phyloP scores from a whole-genome alignment of 2,113 vertebrate species.

The Pachycephala philippinensis region DNA sequence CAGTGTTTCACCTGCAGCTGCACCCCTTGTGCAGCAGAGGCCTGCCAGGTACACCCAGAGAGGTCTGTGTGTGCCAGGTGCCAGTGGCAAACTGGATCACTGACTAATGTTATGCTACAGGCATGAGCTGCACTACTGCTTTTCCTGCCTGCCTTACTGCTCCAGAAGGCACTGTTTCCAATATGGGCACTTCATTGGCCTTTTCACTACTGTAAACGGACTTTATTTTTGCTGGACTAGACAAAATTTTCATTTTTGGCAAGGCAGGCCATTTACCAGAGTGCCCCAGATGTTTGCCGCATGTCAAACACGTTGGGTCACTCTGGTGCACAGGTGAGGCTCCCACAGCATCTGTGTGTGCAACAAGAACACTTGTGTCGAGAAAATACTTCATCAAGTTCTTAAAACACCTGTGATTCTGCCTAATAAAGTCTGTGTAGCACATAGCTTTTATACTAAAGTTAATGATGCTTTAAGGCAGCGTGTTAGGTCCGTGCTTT shows the following conservation, averaged over 20 bases:
- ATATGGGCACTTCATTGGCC: background rate
- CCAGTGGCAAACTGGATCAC: background rate
- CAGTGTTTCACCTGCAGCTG: background rate
- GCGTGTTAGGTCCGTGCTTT: background rate
- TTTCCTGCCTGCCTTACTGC: background rate
- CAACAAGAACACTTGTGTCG: background rate
- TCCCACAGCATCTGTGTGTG: background rate
- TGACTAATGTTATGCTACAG: fast-evolving
- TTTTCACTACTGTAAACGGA: background rate
- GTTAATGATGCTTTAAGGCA: slow-evolving; percentile 56
- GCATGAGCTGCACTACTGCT: fast-evolving
- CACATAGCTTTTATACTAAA: slow-evolving; percentile 12
- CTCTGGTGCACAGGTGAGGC: background rate
- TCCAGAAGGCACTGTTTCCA: background rate
- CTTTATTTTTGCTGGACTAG: background rate
- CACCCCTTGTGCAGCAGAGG: background rate
- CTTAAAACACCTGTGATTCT: slow-evolving; percentile 25
- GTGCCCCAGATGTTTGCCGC: background rate
- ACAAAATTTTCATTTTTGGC: background rate
- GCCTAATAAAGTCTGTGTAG: slow-evolving; percentile 19
- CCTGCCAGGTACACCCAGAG: fast-evolving
- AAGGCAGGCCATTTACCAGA: background rate
- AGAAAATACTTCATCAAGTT: background rate
- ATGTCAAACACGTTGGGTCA: background rate
- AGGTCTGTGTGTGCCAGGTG: fast-evolving